Percentiles rank a stretch among this genome's conserved stretches.
phyloP scores from a whole-genome alignment of 2,888 invertebrate species.

The Pseudococcus jackbeardsleyi region DNA sequence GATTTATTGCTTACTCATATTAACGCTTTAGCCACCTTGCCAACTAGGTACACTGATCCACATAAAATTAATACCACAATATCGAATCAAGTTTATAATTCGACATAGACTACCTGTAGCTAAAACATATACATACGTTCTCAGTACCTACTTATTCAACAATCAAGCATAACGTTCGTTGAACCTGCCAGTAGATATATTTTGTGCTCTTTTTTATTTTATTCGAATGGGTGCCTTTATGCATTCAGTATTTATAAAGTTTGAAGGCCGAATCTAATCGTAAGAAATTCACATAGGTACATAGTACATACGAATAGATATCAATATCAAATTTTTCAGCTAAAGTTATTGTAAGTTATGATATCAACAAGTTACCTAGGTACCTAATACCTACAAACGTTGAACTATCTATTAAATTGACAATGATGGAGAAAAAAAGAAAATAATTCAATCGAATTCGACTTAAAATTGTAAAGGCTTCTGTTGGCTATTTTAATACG shows the following conservation, averaged over 20 bases:
- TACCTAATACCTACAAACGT: no score
- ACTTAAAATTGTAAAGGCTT: no score
- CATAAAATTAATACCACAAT: neutral
- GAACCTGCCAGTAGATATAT: neutral
- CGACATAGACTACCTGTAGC: neutral
- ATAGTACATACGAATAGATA: neutral
- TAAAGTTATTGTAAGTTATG: neutral
- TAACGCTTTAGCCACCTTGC: no score
- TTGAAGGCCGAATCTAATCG: constrained; percentile 51
- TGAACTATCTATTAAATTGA: no score
- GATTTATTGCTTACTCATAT: neutral
- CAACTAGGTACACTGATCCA: neutral
- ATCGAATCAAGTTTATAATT: neutral
- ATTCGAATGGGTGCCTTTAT: constrained; percentile 1
- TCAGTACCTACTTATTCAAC: neutral
- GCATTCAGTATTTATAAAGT: neutral
- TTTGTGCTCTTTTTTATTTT: neutral
- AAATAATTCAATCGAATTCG: no score
- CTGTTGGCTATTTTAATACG: no score
- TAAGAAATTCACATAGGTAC: neutral
- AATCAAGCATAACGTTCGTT: constrained; percentile 48
- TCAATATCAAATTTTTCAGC: neutral
- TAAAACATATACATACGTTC: neutral
- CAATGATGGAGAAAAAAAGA: no score
- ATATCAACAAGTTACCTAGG: neutral